Conservation (phyloP, 2,888 invertebrate species). For the Leucozona laternaria region DNA sequence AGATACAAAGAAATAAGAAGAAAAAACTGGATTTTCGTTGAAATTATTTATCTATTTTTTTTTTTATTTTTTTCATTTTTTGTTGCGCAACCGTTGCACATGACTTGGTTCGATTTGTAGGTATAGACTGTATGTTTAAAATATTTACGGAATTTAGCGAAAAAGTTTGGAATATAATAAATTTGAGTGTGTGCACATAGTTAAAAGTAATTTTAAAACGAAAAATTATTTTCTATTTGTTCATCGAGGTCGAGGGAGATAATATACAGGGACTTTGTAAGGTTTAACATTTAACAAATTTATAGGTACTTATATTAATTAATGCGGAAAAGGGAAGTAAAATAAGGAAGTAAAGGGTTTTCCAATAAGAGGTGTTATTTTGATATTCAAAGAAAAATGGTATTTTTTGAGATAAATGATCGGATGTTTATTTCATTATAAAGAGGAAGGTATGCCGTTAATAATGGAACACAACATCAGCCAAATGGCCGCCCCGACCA, state of each 20-base stretch:
- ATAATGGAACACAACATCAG: too few species aligned
- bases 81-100: constrained; percentile 33
- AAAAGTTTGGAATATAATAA: constrained; percentile 14
- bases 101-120: constrained; percentile 10
- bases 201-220: neutral
- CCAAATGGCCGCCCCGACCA: too few species aligned
- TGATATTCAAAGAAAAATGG: too few species aligned
- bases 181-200: neutral
- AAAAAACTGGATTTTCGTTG: constrained; percentile 20
- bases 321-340: too few species aligned
- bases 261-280: neutral
- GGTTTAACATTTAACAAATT: neutral
- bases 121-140: neutral
- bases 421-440: too few species aligned
- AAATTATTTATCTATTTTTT: neutral
- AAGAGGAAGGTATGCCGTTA: too few species aligned
- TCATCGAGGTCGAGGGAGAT: neutral
- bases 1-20: constrained; percentile 7
- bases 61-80: neutral
- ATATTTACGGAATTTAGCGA: constrained; percentile 16
- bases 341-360: too few species aligned
- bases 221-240: neutral
- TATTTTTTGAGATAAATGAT: too few species aligned
- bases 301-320: too few species aligned
- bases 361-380: too few species aligned